Conservation (phyloP, 2,888 invertebrate species). For the Andricus quercusramuli region DNA sequence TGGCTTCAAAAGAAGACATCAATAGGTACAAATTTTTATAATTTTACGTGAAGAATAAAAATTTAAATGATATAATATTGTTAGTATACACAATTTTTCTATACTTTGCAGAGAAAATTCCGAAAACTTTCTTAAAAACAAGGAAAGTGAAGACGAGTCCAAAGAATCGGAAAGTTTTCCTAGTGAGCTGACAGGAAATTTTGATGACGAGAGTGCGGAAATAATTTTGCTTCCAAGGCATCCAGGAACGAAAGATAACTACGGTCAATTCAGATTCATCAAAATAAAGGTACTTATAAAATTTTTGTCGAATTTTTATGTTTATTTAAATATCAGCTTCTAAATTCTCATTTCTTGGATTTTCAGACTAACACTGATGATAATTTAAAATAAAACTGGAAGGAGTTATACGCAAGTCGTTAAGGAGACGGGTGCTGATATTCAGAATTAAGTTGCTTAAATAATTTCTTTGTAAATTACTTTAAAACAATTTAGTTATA, state of each 20-base stretch:
- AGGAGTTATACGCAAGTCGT: background rate
- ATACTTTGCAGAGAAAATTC: background rate
- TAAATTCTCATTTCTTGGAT: background rate
- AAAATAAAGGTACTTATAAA: constrained; percentile 13
- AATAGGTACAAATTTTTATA: background rate
- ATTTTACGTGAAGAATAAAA: background rate
- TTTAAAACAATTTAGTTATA: background rate
- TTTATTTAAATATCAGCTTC: background rate
- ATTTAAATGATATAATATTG: no score
- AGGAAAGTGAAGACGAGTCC: background rate
- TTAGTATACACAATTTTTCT: background rate
- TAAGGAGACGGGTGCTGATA: background rate
- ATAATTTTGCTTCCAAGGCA: constrained; percentile 21
- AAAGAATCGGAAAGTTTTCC: background rate
- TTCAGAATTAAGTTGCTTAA: background rate
- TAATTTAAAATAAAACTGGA: background rate
- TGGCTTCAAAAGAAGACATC: background rate
- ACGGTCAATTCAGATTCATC: constrained; percentile 10
- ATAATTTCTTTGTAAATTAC: background rate
- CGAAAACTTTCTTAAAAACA: background rate
- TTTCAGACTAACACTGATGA: background rate
- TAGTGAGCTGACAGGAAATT: background rate
- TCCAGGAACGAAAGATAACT: background rate
- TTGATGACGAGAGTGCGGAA: constrained; percentile 15
- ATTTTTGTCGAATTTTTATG: background rate